phyloP scores from a whole-genome alignment of 2,113 vertebrate genomes.

The Ammodytes marinus region DNA sequence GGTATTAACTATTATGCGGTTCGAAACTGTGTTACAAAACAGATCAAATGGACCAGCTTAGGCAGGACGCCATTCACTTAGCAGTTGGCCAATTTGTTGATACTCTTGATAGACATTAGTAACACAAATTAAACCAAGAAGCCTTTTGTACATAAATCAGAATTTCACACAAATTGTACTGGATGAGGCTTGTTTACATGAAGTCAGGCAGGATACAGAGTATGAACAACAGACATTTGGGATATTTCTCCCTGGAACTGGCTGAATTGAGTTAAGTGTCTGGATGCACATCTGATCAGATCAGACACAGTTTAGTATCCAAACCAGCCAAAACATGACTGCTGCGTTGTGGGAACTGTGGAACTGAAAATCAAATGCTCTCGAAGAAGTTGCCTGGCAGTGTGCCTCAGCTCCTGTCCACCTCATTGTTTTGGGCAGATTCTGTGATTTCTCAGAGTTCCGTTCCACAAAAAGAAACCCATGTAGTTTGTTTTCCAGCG shows the following conservation, averaged over 20 bases:
- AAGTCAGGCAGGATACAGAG: not conserved
- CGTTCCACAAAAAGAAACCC: slow-evolving; percentile 8
- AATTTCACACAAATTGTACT: not conserved
- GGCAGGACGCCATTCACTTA: not conserved
- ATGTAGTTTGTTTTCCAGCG: slow-evolving; percentile 22
- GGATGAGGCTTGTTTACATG: not conserved
- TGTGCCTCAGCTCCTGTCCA: slow-evolving; percentile 23
- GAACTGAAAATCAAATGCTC: slow-evolving; percentile 41
- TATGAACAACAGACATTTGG: not conserved
- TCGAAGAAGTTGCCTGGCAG: slow-evolving; percentile 33
- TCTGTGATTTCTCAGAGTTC: slow-evolving; percentile 38
- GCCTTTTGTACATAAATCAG: not conserved
- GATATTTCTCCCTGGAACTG: slow-evolving; percentile 5
- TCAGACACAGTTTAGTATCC: slow-evolving; percentile 36
- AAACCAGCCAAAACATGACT: slow-evolving; percentile 49
- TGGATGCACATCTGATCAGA: slow-evolving; percentile 48
- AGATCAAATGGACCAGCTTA: too few species aligned
- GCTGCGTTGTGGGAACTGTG: slow-evolving; percentile 41
- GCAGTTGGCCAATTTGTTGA: not conserved
- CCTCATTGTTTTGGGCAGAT: slow-evolving; percentile 58
- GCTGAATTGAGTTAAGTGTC: slow-evolving; percentile 19
- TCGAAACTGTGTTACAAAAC: not conserved
- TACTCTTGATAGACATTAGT: not conserved
- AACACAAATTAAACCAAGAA: not conserved
- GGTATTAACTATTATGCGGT: not conserved